Evolutionary conservation across 1,140 invertebrate species (phyloP).

Genomic region (Drosophila hydei): DNA sequence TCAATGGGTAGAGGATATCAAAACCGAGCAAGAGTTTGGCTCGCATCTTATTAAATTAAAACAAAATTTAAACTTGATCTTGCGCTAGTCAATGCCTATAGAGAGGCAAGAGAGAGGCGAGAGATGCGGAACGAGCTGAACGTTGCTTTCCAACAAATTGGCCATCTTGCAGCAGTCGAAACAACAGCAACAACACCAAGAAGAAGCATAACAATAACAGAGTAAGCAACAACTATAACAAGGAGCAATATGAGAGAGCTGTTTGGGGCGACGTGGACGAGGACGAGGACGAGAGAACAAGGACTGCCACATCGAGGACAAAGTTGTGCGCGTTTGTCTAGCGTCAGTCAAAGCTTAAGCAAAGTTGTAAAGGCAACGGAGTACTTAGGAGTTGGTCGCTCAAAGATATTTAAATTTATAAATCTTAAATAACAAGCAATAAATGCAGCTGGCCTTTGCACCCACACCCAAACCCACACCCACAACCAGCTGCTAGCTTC

Average conservation of each 20-base stretch:
- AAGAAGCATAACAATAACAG: neutral
- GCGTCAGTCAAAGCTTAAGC: conserved; percentile 69
- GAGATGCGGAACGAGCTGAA: conserved; percentile 15
- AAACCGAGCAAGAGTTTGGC: conserved; percentile 7
- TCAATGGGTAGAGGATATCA: neutral
- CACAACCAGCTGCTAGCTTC: too few species aligned
- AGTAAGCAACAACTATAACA: neutral
- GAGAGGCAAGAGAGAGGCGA: neutral
- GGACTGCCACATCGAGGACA: conserved; percentile 44
- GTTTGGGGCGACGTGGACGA: conserved; percentile 3
- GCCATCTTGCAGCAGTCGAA: conserved; percentile 47
- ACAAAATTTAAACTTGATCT: conserved; percentile 78
- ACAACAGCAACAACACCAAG: conserved; percentile 1
- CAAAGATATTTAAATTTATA: conserved; percentile 80
- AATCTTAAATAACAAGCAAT: conserved; percentile 80
- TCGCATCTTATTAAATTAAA: conserved; percentile 74
- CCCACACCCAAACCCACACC: neutral
- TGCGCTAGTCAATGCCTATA: conserved; percentile 39
- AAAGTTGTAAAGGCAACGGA: conserved; percentile 63
- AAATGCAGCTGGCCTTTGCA: conserved; percentile 63
- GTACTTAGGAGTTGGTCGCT: conserved; percentile 70
- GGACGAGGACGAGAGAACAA: neutral
- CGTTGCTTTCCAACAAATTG: conserved; percentile 59
- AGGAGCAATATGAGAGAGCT: conserved; percentile 9
- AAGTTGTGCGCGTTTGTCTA: conserved; percentile 73